A percentile compares a stretch with the other conserved stretches of the same genome.
Conservation (phyloP, 2,113 vertebrate species). For the Spilogale gracilis region DNA sequence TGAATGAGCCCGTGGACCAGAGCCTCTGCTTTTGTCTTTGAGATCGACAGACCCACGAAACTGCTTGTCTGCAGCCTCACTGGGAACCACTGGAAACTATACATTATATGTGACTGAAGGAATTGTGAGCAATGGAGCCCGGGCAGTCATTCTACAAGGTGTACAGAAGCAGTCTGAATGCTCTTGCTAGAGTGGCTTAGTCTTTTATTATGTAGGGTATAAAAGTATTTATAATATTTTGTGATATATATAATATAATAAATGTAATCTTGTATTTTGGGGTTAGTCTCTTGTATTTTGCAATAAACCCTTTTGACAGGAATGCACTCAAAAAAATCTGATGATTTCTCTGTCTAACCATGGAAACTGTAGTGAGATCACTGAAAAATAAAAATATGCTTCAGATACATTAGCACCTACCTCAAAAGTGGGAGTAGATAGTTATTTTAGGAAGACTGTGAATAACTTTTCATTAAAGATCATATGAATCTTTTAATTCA, state of each 20-base stretch:
- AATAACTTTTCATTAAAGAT: background rate
- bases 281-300: background rate
- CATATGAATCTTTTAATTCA: background rate
- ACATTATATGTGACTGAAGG: background rate
- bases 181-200: background rate
- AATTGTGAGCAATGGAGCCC: background rate
- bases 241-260: background rate
- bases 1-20: background rate
- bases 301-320: background rate
- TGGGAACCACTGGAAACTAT: background rate
- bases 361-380: too few species aligned
- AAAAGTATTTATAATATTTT: background rate
- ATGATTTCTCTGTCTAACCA: background rate
- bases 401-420: background rate
- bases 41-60: background rate
- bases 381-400: background rate
- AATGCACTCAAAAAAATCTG: background rate
- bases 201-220: background rate
- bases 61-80: background rate
- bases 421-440: background rate
- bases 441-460: background rate
- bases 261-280: background rate
- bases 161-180: background rate
- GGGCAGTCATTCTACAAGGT: background rate
- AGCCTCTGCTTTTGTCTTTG: background rate